Conservation (phyloP, 2,113 vertebrate species). For the Pachypanchax playfairii region DNA sequence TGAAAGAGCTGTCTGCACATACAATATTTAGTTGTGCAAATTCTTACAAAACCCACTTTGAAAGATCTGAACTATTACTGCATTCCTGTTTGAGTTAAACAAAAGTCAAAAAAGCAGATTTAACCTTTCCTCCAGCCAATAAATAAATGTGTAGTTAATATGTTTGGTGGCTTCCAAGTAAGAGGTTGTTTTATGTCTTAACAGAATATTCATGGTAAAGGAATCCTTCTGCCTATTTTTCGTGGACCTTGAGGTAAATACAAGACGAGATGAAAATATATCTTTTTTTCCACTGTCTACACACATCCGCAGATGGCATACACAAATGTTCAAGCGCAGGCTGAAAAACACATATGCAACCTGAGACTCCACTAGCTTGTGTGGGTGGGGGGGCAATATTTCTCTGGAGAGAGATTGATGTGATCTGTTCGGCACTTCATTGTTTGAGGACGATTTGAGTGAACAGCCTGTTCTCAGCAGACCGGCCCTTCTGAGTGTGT, state of each 20-base stretch:
- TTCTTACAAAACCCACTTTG: no score
- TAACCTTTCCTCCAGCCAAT: slow-evolving; percentile 43
- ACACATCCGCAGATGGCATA: background rate
- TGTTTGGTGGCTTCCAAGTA: slow-evolving; percentile 47
- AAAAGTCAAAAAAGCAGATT: background rate
- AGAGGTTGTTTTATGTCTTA: slow-evolving; percentile 67
- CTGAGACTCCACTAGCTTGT: slow-evolving; percentile 30
- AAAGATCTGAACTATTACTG: no score
- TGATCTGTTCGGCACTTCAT: slow-evolving; percentile 74
- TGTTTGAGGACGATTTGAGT: slow-evolving; percentile 75
- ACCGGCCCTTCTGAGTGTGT: slow-evolving; percentile 34
- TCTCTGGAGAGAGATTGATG: slow-evolving; percentile 80
- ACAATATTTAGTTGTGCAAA: no score
- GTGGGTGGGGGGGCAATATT: slow-evolving; percentile 66
- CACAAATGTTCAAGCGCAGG: slow-evolving; percentile 11
- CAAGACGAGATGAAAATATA: slow-evolving; percentile 58
- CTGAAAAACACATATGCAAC: slow-evolving; percentile 38
- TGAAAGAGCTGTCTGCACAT: no score
- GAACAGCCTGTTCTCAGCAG: slow-evolving; percentile 73
- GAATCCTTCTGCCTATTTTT: slow-evolving; percentile 52
- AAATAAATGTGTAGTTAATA: slow-evolving; percentile 75
- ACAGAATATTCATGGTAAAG: slow-evolving; percentile 42
- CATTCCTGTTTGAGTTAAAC: no score
- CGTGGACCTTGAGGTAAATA: slow-evolving; percentile 52
- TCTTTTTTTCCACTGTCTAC: slow-evolving; percentile 55